Base-by-base conservation (phyloP, 2,888 invertebrate genomes). In the Brachyptera risi region DNA sequence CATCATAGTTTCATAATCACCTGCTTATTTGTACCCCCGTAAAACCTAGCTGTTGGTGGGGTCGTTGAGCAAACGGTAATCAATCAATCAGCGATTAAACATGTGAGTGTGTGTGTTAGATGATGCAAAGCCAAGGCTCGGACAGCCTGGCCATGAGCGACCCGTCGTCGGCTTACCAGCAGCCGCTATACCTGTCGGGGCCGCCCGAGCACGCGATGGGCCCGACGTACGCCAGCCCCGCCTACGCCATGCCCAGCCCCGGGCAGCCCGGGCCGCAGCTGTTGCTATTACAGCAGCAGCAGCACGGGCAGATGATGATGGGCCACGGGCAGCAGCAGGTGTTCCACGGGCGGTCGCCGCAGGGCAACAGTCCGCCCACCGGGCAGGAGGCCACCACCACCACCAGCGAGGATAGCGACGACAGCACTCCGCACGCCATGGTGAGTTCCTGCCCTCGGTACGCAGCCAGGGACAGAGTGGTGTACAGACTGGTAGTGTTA, bases 361-460 rank as follows among this genome's bases (percentile, higher is more conserved):
- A 68, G 60, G 68, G 69, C 4, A 49, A 35, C 60, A 63, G 61
- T 50, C 61, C 69, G 79, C 81, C 31, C 78, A 77, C 77, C 13
- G 66, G 66, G 7, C 42, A 71, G 71, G 70, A 75, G 72, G 66
- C 69, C 76, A 78, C 78, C 19, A 88, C 88, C 56, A 92, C 91
- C 35, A 90, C 90, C 75, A 92, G 92, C 74, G 92, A 92, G 73
- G 91, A 91, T 68, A 92, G 92, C 76, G 92, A 92, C 72, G 88
- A 87, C 74, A 82, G 83, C 35, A 88, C 88, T 59, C 88, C 88
- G 74, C 78, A 82, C 27, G 81, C 80, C 17, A 79, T 83, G 77
- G 83, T 82, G 68, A 76, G 76, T 72, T 27, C 47, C n/a, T 7
- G n/a, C n/a, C n/a, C n/a, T n/a, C n/a, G n/a, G n/a, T n/a, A n/a